phyloP scores from a whole-genome alignment of 2,888 invertebrate species.

The Agriotes lineatus region DNA sequence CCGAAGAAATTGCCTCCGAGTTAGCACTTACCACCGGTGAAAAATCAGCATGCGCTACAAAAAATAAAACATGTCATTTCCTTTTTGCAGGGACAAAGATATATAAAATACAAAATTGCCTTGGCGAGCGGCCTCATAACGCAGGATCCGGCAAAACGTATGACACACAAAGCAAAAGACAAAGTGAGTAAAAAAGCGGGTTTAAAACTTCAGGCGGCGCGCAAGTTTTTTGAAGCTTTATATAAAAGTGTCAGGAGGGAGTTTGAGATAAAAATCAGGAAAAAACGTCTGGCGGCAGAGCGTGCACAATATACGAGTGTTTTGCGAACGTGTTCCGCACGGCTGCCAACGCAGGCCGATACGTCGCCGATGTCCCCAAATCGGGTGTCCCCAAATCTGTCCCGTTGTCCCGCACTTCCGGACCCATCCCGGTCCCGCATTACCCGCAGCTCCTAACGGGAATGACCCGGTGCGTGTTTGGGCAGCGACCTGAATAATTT shows the following conservation, averaged over 20 bases:
- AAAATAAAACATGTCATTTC: conserved; percentile 30
- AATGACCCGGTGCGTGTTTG: conserved; percentile 48
- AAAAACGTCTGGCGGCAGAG: conserved; percentile 37
- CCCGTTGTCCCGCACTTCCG: conserved; percentile 27
- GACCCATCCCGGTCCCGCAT: conserved; percentile 27
- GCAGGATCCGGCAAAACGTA: conserved; percentile 28
- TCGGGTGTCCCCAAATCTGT: conserved; percentile 40
- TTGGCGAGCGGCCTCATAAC: conserved; percentile 27
- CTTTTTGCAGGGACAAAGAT: conserved; percentile 23
- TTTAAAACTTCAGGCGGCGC: conserved; percentile 37
- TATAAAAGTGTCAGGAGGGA: conserved; percentile 38
- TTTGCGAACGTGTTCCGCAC: conserved; percentile 30
- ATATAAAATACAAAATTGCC: conserved; percentile 34
- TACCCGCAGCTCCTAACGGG: conserved; percentile 45
- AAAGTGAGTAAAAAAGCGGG: conserved; percentile 35
- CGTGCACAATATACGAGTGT: conserved; percentile 35
- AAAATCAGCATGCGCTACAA: conserved; percentile 21
- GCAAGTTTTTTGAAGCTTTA: conserved; percentile 37
- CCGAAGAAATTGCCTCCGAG: conserved; percentile 21
- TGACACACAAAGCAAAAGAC: conserved; percentile 35
- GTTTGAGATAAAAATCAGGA: conserved; percentile 41
- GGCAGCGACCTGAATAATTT: conserved; percentile 51
- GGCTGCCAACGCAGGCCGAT: conserved; percentile 24
- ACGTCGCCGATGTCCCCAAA: conserved; percentile 36
- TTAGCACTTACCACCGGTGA: conserved; percentile 16